phyloP scores from a whole-genome alignment of 2,797 vertebrate species.

The Enteromius viviparus region DNA sequence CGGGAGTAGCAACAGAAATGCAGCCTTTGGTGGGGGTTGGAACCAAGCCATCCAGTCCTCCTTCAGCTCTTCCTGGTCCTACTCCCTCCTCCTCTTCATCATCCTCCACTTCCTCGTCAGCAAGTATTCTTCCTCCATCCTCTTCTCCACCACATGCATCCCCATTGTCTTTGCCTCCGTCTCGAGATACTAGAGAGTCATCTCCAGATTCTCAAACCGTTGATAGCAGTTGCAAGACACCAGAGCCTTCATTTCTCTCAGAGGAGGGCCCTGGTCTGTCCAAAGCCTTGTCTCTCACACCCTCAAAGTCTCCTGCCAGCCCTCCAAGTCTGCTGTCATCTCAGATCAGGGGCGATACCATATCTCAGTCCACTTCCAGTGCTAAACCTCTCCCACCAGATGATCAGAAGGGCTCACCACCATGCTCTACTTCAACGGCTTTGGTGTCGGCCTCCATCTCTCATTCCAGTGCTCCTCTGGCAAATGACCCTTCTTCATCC shows the following conservation, averaged over 20 bases:
- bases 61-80: conserved; percentile 68
- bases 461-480: conserved; percentile 69
- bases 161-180: conserved; percentile 75
- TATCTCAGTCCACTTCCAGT: conserved; percentile 65
- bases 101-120: conserved; percentile 78
- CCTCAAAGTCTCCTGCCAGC: conserved; percentile 66
- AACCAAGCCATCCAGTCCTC: conserved; percentile 74
- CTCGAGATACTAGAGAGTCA: conserved; percentile 80
- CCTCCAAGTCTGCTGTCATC: conserved; percentile 65
- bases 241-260: conserved; percentile 83
- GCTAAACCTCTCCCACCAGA: conserved; percentile 73
- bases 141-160: conserved; percentile 83
- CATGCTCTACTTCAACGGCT: conserved; percentile 72
- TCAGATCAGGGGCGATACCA: conserved; percentile 62
- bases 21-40: conserved; percentile 64
- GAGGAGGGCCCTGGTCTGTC: conserved; percentile 79
- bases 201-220: conserved; percentile 92
- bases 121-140: conserved; percentile 75
- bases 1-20: conserved; percentile 64
- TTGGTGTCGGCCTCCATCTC: conserved; percentile 67
- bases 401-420: conserved; percentile 73
- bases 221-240: conserved; percentile 92
- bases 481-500: conserved; percentile 74
- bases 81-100: conserved; percentile 79
- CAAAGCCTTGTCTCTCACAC: conserved; percentile 54